A percentile compares a stretch with the other conserved stretches of the same genome.
Evolutionary conservation across 2,797 vertebrate species (phyloP).

Genomic region (Tiaroga cobitis): DNA sequence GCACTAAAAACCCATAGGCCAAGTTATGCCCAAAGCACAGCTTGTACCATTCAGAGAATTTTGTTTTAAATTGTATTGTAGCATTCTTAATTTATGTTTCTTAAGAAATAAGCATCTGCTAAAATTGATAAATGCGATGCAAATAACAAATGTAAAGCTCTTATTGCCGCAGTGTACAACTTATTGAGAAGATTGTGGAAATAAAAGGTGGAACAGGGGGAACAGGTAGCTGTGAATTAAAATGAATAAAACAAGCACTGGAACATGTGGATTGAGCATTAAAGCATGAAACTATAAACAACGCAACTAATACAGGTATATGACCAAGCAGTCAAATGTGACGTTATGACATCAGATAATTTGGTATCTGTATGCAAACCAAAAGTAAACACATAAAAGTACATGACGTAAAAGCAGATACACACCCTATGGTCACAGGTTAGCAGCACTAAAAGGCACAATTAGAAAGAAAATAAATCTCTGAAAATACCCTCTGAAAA

Average conservation of each 20-base stretch:
- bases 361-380: slow-evolving; percentile 19
- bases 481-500: background rate
- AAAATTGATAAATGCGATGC: background rate
- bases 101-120: background rate
- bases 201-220: background rate
- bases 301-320: background rate
- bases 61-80: background rate
- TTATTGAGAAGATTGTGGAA: background rate
- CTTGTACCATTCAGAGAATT: background rate
- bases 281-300: background rate
- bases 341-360: background rate
- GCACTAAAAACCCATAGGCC: background rate
- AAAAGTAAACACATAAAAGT: slow-evolving; percentile 34
- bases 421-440: slow-evolving; percentile 4
- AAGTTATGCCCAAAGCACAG: background rate
- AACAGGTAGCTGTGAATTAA: background rate
- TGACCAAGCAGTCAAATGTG: background rate
- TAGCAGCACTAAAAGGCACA: background rate
- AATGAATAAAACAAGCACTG: background rate
- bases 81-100: background rate
- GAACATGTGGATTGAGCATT: background rate
- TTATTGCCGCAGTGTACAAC: background rate
- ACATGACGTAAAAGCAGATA: slow-evolving; percentile 6
- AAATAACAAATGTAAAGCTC: background rate
- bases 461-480: background rate